Percentiles rank a stretch among this genome's conserved stretches.
These are phyloP conservation scores for Malurus splendens DNA, from an alignment of 2,797 vertebrate species.

Conservation along the genomic window DNA sequence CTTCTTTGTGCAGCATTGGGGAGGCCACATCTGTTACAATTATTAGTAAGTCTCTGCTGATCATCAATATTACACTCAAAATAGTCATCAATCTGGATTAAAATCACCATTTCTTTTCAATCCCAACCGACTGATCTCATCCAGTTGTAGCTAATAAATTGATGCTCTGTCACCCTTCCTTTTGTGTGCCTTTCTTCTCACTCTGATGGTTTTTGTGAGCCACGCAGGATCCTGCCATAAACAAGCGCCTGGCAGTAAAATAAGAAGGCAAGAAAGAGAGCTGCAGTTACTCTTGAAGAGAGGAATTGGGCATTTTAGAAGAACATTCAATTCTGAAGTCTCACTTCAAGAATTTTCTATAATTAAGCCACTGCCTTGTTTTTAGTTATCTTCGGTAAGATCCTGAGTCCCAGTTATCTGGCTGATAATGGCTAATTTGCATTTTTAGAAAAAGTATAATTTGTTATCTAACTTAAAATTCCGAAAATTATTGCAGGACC, in stretches of 20 bases:
- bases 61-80: constrained; percentile 63
- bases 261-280: not conserved
- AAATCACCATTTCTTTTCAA: constrained; percentile 36
- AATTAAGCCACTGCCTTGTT: not conserved
- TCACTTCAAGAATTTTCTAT: not conserved
- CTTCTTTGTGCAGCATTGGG: constrained; percentile 12
- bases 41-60: constrained; percentile 43
- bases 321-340: not conserved
- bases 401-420: not conserved
- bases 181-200: not conserved
- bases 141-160: not conserved
- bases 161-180: not conserved
- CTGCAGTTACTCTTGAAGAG: not conserved
- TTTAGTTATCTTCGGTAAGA: not conserved
- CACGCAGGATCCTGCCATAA: not conserved
- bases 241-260: not conserved
- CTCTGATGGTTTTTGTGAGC: not conserved
- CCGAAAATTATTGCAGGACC: not conserved
- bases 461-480: not conserved
- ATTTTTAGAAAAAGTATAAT: not conserved
- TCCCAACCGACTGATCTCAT: constrained; percentile 21
- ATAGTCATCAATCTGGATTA: constrained; percentile 63
- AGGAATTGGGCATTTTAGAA: not conserved
- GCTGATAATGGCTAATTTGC: not conserved
- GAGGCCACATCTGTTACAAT: constrained; percentile 69